Conservation (phyloP, 1,140 invertebrate genomes). For the Drosophila eugracilis region DNA sequence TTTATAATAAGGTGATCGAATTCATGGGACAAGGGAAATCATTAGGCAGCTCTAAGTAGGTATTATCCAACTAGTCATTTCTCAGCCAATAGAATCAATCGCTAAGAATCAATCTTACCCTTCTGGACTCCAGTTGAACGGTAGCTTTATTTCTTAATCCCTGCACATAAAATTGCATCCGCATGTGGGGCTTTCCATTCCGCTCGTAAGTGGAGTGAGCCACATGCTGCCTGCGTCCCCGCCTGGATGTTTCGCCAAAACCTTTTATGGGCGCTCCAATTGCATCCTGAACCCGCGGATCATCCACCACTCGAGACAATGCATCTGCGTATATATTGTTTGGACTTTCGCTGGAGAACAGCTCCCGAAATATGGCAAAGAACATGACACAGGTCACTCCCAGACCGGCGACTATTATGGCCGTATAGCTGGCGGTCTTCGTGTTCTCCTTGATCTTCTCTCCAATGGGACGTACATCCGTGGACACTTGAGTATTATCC, state of each 20-base stretch:
- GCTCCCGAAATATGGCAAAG: conserved; percentile 92
- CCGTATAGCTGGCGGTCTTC: conserved; percentile 92
- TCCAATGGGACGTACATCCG: conserved; percentile 88
- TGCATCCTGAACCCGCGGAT: conserved; percentile 90
- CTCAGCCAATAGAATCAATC: no score
- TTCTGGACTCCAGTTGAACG: conserved; percentile 93
- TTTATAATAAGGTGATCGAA: no score
- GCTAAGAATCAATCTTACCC: conserved; percentile 87
- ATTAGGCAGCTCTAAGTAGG: no score
- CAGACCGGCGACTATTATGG: conserved; percentile 91
- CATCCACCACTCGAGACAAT: conserved; percentile 88
- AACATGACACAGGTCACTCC: conserved; percentile 92
- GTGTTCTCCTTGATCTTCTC: conserved; percentile 94
- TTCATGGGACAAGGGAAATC: no score
- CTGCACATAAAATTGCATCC: conserved; percentile 96
- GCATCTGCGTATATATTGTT: conserved; percentile 93
- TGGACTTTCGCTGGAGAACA: conserved; percentile 94
- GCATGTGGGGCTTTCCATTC: conserved; percentile 91
- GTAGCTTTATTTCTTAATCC: conserved; percentile 92
- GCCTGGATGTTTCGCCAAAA: conserved; percentile 92
- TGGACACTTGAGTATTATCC: conserved; percentile 82
- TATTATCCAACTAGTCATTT: neutral
- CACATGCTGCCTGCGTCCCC: conserved; percentile 90
- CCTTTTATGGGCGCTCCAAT: conserved; percentile 95
- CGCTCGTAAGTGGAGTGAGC: conserved; percentile 91